Conservation (phyloP, 2,113 vertebrate genomes). For the Sardina pilchardus region DNA sequence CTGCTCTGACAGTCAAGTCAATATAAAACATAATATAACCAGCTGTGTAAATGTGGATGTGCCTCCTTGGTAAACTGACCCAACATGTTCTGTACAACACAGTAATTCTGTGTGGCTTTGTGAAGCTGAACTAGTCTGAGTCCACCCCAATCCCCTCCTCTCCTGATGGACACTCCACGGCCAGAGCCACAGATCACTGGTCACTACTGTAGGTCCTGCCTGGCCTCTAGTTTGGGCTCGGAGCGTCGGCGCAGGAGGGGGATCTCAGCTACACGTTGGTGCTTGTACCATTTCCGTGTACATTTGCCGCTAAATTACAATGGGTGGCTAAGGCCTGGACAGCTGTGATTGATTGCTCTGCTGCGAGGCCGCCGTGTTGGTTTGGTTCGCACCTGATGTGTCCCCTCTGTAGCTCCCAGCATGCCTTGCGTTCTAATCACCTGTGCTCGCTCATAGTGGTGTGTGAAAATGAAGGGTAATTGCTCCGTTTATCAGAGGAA, state of each 20-base stretch:
- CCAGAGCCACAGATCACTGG: constrained; percentile 64
- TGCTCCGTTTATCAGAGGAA: constrained; percentile 77
- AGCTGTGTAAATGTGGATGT: too few relatives aligned
- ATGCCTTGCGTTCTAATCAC: constrained; percentile 71
- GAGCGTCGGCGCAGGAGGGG: constrained; percentile 70
- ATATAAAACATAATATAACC: too few relatives aligned
- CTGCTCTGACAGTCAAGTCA: too few relatives aligned
- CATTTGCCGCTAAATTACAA: constrained; percentile 74
- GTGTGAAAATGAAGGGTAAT: constrained; percentile 77
- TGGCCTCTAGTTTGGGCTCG: constrained; percentile 68
- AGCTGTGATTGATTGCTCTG: constrained; percentile 84
- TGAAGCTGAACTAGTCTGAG: not conserved
- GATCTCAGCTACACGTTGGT: constrained; percentile 73
- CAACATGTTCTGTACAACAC: not conserved
- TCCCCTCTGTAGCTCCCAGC: constrained; percentile 73
- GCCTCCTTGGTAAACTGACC: too few relatives aligned
- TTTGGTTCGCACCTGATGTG: constrained; percentile 79
- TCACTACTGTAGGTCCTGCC: constrained; percentile 57
- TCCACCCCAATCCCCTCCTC: not conserved
- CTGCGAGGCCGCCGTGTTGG: constrained; percentile 80
- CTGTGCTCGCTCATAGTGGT: constrained; percentile 61
- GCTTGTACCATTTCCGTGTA: constrained; percentile 78
- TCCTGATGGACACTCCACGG: not conserved
- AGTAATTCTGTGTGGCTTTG: not conserved
- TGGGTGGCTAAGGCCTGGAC: constrained; percentile 78